Conservation (phyloP, 1,140 invertebrate species). For the Tribolium castaneum region DNA sequence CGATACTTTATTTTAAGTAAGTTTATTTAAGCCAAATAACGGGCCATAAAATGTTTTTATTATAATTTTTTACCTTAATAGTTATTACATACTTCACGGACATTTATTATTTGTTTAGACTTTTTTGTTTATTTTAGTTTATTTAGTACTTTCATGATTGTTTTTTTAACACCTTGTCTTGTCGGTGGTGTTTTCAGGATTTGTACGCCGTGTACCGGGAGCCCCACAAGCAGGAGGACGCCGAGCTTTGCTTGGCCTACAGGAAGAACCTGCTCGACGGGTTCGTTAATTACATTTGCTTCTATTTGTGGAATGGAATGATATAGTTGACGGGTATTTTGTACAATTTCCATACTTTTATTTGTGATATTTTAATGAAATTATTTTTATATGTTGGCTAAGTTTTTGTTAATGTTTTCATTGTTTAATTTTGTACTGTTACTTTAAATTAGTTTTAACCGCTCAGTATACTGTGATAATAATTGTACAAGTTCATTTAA, state of each 20-base stretch:
- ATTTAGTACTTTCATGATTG: no score
- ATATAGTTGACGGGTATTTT: conserved; percentile 46
- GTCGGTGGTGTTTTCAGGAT: conserved; percentile 58
- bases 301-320: conserved; percentile 62
- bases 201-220: conserved; percentile 61
- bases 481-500: conserved; percentile 49
- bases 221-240: conserved; percentile 55
- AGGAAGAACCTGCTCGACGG: conserved; percentile 59
- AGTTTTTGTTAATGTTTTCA: conserved; percentile 22
- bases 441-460: conserved; percentile 26
- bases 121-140: no score
- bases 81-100: no score
- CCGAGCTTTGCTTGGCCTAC: conserved; percentile 55
- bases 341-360: conserved; percentile 4
- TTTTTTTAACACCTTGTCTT: no score
- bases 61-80: no score
- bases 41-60: no score
- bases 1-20: no score
- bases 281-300: conserved; percentile 63
- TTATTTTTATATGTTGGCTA: conserved; percentile 5
- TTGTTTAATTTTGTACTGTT: conserved; percentile 22
- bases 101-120: no score
- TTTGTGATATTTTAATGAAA: conserved; percentile 24
- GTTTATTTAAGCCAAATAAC: no score
- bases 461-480: conserved; percentile 58